Base-by-base conservation (phyloP, 2,113 vertebrate genomes). In the Scatophagus argus region DNA sequence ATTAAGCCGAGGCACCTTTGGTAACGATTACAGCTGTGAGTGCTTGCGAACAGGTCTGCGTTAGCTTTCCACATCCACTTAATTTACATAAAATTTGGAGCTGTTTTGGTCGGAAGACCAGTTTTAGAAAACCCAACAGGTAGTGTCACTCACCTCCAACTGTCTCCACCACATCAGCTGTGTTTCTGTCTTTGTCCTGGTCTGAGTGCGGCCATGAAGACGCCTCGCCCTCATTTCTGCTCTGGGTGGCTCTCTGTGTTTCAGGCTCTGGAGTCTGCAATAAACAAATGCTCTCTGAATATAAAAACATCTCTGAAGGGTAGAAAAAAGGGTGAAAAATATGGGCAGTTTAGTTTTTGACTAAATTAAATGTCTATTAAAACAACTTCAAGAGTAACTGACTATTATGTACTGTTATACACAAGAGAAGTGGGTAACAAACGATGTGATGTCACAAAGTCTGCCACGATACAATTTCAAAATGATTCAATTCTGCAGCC, bases 191-290 rank as follows among this genome's bases (percentile, higher is more conserved):
- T 79, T 85, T 87, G 43, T 79, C 88, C 27, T 95, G 94, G 60
- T 94, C 90, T 0, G 93, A 91, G 0, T 87, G 93, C 27, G 87
- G 93, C 96, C 96, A 96, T 0, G 92, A 91, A 43, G 94, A 95
- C 61, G 95, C 94, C 2, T 90, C 93, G 4, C 87, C 86, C 81
- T 93, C 95, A 12, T 92, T 94, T 80, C 93, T 93, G 49, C 85
- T 87, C 46, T 88, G 83, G 60, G 87, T 85, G 34, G 86, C 85
- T 51, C 70, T 88, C 34, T 64, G 81, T 6, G 54, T 85, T 43
- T 92, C 88, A 4, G 69, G 83, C 36, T 87, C 89, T 5, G 78
- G 88, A 56, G 63, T 74, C 93, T 94, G 74, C 25, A 58, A 77
- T 41, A 8, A 21, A 80, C 7, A 86, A 38, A 46, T 41, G 60